Conservation (phyloP, 2,113 vertebrate genomes). For the Phrynosoma blainvillii region DNA sequence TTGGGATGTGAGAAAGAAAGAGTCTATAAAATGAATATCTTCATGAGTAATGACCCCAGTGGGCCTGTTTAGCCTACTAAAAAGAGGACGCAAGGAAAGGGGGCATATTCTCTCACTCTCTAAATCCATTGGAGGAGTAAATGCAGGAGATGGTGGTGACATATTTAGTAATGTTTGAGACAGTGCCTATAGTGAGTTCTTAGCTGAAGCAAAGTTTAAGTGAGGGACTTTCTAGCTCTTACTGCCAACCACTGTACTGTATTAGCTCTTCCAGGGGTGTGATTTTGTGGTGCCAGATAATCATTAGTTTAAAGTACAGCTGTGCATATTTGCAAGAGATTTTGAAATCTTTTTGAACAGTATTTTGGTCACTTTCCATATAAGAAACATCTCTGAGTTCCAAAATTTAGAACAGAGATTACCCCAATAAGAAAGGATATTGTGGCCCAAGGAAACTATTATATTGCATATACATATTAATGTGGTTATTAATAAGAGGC, state of each 20-base stretch:
- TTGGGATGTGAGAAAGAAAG: slow-evolving; percentile 16
- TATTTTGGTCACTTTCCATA: background rate
- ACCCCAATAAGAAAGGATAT: background rate
- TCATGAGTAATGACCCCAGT: background rate
- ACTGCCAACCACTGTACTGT: background rate
- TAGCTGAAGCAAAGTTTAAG: background rate
- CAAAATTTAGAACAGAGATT: background rate
- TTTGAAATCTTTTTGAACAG: background rate
- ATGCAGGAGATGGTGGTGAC: background rate
- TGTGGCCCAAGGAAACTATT: background rate
- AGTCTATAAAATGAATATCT: slow-evolving; percentile 23
- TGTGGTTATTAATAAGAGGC: too few species aligned
- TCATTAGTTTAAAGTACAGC: background rate
- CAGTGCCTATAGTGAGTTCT: background rate
- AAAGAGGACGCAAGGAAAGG: background rate
- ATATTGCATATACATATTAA: too few species aligned
- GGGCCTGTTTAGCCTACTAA: slow-evolving; percentile 17
- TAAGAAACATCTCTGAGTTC: background rate
- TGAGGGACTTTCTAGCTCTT: background rate
- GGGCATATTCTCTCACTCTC: background rate
- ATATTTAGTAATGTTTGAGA: background rate
- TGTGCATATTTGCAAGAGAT: background rate
- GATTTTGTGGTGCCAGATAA: background rate
- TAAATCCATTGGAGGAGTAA: background rate
- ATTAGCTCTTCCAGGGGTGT: background rate